Conservation (phyloP, 1,140 invertebrate species). For the Pararge aegeria region DNA sequence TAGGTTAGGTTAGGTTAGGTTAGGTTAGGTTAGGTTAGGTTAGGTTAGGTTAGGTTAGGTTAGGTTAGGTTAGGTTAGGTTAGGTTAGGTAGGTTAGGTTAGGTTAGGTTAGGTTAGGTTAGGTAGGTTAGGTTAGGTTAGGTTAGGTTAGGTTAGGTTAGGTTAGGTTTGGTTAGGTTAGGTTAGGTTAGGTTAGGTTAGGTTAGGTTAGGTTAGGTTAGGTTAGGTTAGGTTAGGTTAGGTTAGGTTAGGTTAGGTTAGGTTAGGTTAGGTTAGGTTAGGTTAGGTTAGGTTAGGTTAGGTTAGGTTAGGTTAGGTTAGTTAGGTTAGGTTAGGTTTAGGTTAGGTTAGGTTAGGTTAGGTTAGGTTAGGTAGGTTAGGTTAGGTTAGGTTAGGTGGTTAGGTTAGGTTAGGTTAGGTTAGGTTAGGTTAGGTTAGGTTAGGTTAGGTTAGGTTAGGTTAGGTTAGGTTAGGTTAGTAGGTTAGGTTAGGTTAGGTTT, state of each 20-base stretch:
- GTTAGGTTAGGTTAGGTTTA: slow-evolving; percentile 10
- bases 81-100: slow-evolving; percentile 5
- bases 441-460: slow-evolving; percentile 10
- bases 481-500: slow-evolving; percentile 9
- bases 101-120: slow-evolving; percentile 8
- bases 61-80: too few species aligned
- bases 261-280: slow-evolving; percentile 9
- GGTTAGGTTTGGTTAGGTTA: slow-evolving; percentile 6
- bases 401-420: slow-evolving; percentile 10
- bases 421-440: slow-evolving; percentile 10
- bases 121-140: slow-evolving; percentile 8
- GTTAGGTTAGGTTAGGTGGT: slow-evolving; percentile 10
- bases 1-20: too few species aligned
- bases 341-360: slow-evolving; percentile 10
- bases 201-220: slow-evolving; percentile 8
- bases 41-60: too few species aligned
- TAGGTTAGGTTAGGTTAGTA: slow-evolving; percentile 10
- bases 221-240: slow-evolving; percentile 8
- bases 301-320: slow-evolving; percentile 10
- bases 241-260: slow-evolving; percentile 8
- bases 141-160: slow-evolving; percentile 8
- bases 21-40: too few species aligned
- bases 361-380: slow-evolving; percentile 10
- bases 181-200: slow-evolving; percentile 8
- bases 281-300: slow-evolving; percentile 10